A percentile compares a stretch with the other conserved stretches of the same genome.
phyloP scores from a whole-genome alignment of 1,140 invertebrate genomes.

The Acyrthosiphon pisum region DNA sequence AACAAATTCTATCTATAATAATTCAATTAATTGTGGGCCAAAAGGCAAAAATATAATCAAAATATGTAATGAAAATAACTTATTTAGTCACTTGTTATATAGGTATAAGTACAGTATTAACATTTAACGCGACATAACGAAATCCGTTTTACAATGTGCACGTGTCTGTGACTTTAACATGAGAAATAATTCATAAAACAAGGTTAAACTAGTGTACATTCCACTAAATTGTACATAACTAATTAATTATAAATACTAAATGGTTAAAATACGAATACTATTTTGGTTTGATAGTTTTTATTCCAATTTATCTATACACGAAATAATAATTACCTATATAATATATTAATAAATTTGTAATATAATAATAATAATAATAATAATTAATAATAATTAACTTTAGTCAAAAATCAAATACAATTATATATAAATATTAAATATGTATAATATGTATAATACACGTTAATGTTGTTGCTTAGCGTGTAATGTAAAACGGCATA shows the following conservation, averaged over 20 bases:
- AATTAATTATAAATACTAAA: not conserved
- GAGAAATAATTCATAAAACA: not conserved
- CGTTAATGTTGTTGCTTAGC: not conserved
- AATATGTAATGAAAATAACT: not conserved
- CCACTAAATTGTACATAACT: not conserved
- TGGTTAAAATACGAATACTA: not conserved
- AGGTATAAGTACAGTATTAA: not conserved
- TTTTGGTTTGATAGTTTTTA: slow-evolving; percentile 42
- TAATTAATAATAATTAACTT: slow-evolving; percentile 36
- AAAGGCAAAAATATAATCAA: not conserved
- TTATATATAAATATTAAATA: slow-evolving; percentile 25
- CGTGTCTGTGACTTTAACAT: not conserved
- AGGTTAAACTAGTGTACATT: not conserved
- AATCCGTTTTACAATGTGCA: not conserved
- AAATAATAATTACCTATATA: slow-evolving; percentile 23
- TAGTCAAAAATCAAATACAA: slow-evolving; percentile 39
- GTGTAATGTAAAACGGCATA: slow-evolving; percentile 1
- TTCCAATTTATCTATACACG: slow-evolving; percentile 46
- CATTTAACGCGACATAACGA: not conserved
- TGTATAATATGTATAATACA: slow-evolving; percentile 27
- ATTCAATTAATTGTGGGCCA: not conserved
- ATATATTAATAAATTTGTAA: slow-evolving; percentile 39
- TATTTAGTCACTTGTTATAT: not conserved
- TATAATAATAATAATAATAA: slow-evolving; percentile 27
- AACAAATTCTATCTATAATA: not conserved